Conservation (phyloP, 2,888 invertebrate genomes). For the Temnothorax unifasciatus region DNA sequence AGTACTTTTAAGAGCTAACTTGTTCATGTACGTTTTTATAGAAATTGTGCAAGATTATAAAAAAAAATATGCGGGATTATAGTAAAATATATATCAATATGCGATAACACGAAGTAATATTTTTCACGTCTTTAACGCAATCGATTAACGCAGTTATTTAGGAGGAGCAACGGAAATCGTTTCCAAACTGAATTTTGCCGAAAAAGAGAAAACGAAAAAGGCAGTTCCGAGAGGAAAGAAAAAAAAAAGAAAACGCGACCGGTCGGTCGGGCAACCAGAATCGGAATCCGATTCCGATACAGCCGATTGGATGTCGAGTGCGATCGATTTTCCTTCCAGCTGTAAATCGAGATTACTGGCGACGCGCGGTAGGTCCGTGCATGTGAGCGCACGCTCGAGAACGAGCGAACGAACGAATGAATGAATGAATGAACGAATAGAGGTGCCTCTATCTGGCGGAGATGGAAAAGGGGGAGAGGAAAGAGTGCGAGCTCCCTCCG, state of each 20-base stretch:
- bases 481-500: conserved; percentile 67
- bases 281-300: conserved; percentile 66
- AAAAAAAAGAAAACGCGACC: background rate
- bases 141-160: conserved; percentile 61
- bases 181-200: conserved; percentile 10
- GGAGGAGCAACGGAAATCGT: conserved; percentile 62
- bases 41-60: background rate
- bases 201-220: conserved; percentile 60
- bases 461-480: conserved; percentile 32
- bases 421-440: conserved; percentile 38
- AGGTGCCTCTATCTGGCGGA: conserved; percentile 37
- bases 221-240: background rate
- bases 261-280: conserved; percentile 2
- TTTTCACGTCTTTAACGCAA: background rate
- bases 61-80: background rate
- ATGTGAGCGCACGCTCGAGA: conserved; percentile 75
- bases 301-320: conserved; percentile 74
- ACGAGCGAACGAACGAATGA: conserved; percentile 28
- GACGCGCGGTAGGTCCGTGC: conserved; percentile 84
- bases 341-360: conserved; percentile 82
- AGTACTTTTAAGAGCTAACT: background rate
- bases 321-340: conserved; percentile 79
- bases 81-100: background rate
- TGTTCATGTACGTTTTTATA: background rate
- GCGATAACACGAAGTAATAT: background rate